Evolutionary conservation across 2,113 vertebrate genomes (phyloP).

Genomic region (Tachysurus vachellii): DNA sequence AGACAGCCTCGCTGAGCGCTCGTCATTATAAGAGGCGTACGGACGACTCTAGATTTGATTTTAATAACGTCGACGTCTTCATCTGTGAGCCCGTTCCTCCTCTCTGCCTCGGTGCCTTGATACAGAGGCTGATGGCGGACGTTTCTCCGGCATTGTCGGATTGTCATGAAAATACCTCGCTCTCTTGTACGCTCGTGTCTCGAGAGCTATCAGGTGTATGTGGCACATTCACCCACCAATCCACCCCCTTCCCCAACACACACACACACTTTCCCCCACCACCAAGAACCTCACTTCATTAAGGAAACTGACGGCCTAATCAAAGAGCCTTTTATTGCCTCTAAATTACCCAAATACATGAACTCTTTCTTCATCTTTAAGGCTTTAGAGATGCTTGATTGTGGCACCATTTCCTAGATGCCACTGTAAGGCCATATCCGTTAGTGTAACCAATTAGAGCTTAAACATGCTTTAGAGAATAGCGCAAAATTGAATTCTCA

Average conservation of each 20-base stretch:
- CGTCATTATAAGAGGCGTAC: conserved; percentile 90
- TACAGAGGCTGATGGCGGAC: conserved; percentile 76
- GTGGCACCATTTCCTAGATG: conserved; percentile 27
- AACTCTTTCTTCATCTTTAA: conserved; percentile 26
- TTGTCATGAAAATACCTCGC: conserved; percentile 71
- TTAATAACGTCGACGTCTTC: conserved; percentile 93
- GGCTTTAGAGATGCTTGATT: conserved; percentile 17
- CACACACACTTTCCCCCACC: background rate
- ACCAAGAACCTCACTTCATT: conserved; percentile 61
- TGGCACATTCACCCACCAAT: conserved; percentile 59
- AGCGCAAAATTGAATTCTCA: background rate
- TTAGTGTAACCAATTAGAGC: background rate
- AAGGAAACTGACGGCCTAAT: conserved; percentile 35
- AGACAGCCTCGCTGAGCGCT: conserved; percentile 82
- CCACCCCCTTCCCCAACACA: background rate
- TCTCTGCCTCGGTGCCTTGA: conserved; percentile 80
- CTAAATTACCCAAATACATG: conserved; percentile 39
- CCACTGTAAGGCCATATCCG: conserved; percentile 11
- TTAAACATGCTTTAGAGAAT: background rate
- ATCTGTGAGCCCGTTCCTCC: conserved; percentile 84
- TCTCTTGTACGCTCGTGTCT: conserved; percentile 69
- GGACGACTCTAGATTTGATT: conserved; percentile 88
- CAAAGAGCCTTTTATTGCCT: conserved; percentile 43
- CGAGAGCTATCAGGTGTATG: conserved; percentile 79
- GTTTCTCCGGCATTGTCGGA: conserved; percentile 71